Evolutionary conservation across 1,140 invertebrate species (phyloP).

Genomic region (Brachionus paranguensis): DNA sequence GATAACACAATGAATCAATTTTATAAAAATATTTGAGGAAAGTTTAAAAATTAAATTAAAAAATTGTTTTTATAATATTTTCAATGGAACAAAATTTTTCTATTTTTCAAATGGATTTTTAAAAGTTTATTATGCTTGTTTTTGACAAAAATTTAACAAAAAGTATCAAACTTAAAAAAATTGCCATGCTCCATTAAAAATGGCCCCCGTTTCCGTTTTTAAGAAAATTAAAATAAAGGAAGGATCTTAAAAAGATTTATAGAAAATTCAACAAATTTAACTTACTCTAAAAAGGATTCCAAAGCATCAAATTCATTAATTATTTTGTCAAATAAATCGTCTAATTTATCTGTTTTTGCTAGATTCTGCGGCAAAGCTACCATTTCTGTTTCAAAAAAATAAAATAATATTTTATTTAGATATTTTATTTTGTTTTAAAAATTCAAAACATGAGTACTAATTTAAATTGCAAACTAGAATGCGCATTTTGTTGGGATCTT

Average conservation of each 20-base stretch:
- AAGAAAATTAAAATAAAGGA: background rate
- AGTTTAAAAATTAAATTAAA: too few species aligned
- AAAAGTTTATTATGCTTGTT: too few species aligned
- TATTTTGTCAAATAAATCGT: background rate
- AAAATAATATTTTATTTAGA: background rate
- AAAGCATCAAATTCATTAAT: background rate
- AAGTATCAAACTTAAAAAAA: too few species aligned
- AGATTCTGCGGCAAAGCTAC: background rate
- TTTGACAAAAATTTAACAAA: too few species aligned
- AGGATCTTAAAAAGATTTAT: background rate
- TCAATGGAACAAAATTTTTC: too few species aligned
- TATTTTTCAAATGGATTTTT: too few species aligned
- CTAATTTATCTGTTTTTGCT: background rate
- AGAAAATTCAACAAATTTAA: background rate
- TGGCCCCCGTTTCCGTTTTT: background rate
- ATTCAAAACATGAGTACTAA: background rate
- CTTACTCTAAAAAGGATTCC: slow-evolving; percentile 11
- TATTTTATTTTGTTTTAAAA: background rate
- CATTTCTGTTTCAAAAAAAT: background rate
- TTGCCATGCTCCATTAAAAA: too few species aligned
- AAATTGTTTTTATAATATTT: too few species aligned
- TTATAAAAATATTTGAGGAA: too few species aligned
- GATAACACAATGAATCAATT: too few species aligned
- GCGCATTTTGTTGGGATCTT: background rate
- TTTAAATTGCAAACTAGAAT: background rate